These are phyloP conservation scores for Catocala fraxini DNA, from an alignment of 2,888 invertebrate genomes.

Conservation along the genomic window DNA sequence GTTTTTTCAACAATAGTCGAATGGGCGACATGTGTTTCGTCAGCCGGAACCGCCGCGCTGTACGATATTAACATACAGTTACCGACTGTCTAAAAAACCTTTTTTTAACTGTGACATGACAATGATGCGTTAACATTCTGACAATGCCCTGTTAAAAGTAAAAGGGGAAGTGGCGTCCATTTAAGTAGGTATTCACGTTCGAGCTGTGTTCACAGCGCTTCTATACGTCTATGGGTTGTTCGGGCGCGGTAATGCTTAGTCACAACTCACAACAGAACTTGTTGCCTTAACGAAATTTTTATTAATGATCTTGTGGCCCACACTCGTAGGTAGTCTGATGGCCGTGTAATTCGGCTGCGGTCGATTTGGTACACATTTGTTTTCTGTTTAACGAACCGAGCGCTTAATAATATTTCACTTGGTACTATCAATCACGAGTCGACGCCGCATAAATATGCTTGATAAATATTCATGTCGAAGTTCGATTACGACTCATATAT, in stretches of 20 bases:
- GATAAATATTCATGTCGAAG: slow-evolving; percentile 49
- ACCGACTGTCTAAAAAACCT: slow-evolving; percentile 67
- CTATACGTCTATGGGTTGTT: slow-evolving; percentile 30
- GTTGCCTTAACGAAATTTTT: slow-evolving; percentile 73
- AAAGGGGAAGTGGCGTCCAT: slow-evolving; percentile 71
- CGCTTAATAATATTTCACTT: slow-evolving; percentile 49
- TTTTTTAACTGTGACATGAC: slow-evolving; percentile 80
- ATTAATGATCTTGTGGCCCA: slow-evolving; percentile 65
- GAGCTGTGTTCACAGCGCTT: slow-evolving; percentile 43
- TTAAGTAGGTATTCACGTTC: slow-evolving; percentile 61
- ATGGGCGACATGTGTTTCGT: slow-evolving; percentile 80
- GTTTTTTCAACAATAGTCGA: slow-evolving; percentile 74
- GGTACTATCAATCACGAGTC: slow-evolving; percentile 49
- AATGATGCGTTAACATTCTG: slow-evolving; percentile 81
- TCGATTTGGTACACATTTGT: slow-evolving; percentile 61
- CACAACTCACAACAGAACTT: slow-evolving; percentile 63
- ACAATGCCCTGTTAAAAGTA: slow-evolving; percentile 76
- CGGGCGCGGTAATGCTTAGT: slow-evolving; percentile 63
- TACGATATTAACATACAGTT: slow-evolving; percentile 79
- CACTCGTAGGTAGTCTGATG: slow-evolving; percentile 48
- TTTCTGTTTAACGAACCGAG: slow-evolving; percentile 57
- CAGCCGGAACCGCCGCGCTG: slow-evolving; percentile 76
- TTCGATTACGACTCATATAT: slow-evolving; percentile 44
- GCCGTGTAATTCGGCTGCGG: slow-evolving; percentile 63
- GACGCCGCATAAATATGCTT: slow-evolving; percentile 44